Evolutionary conservation across 2,113 vertebrate genomes (phyloP), one percentile per base, ranked within the genome.

Genomic region (Phrynosoma blainvillii): DNA sequence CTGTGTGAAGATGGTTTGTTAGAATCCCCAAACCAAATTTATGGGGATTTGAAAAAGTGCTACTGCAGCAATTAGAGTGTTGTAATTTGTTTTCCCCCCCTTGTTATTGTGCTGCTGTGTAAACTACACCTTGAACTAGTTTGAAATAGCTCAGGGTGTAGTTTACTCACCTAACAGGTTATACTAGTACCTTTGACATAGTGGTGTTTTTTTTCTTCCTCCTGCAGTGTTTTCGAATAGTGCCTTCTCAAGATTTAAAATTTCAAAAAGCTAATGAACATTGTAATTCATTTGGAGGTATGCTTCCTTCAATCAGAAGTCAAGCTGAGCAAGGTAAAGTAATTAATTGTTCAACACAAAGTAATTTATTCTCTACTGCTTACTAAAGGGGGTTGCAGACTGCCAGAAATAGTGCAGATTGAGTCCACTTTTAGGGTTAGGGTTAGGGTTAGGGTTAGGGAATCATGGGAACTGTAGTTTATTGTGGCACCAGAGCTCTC

Each of bases 261-360:
- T 99, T 97, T 94, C 95, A 86, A 47, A 59, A 93, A 73, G 98
- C 98, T 59, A 96, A 90, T 32, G 97, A 98, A 2, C 32, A 91
- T 0, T 99, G 99, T 84, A 78, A 90, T 1, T 93, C 96, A 0
- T 89, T 97, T 79, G 96, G 95, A 52, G 98, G 98, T 79, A 96
- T 96, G 13, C 97, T 99, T 90, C 97, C 98, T 79, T 97, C 98
- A 14, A 96, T 99, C 92, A 92, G 96, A 40, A 98, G 96, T 93
- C 98, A 98, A 93, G 96, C 95, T 73, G 98, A 99, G 88, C 98
- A 99, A 98, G 99, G 99, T 99, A 96, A 77, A 47, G 36, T 78
- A 73, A 30, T n/a, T 78, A 27, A 21, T 25, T 27, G 25, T 30
- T 62, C 4, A 16, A 16, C 4, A 62, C 59, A 62, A 62, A 62